These are phyloP conservation scores for Mastigias papua DNA, from an alignment of 30 jellyfish, hydroid and myxozoan species.

Conservation along the genomic window DNA sequence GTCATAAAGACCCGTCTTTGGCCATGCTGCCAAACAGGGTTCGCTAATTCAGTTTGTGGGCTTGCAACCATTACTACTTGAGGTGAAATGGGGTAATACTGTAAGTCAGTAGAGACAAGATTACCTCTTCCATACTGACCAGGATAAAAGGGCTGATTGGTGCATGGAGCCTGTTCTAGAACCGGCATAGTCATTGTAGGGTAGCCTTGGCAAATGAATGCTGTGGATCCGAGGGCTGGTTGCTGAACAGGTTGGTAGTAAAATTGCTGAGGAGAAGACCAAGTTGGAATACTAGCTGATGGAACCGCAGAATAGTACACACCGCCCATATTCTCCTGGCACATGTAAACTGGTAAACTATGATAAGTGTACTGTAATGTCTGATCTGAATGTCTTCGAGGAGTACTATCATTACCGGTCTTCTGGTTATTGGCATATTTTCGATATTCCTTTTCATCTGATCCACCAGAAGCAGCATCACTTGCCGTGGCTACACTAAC, in stretches of 20 bases:
- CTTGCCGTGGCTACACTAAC: background rate
- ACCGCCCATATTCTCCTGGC: background rate
- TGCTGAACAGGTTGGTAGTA: background rate
- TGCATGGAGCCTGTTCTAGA: background rate
- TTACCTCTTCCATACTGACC: background rate
- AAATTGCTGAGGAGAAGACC: constrained; percentile 4
- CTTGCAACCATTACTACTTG: background rate
- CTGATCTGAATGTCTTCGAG: background rate
- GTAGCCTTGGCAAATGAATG: constrained; percentile 6
- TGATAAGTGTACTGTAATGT: background rate
- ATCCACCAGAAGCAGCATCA: background rate
- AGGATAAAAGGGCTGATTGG: background rate
- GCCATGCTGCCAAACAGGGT: background rate
- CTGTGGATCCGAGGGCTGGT: background rate
- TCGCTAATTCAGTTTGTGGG: background rate
- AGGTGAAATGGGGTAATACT: background rate
- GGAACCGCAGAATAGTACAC: background rate
- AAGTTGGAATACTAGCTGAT: background rate
- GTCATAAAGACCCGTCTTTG: background rate
- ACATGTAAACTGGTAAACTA: background rate
- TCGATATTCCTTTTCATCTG: background rate
- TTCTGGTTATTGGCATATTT: background rate
- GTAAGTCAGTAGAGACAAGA: background rate
- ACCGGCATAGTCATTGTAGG: background rate
- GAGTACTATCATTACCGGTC: background rate